These are phyloP conservation scores for Sebastes iracundus DNA, from an alignment of 2,797 vertebrate genomes.

Conservation along the genomic window DNA sequence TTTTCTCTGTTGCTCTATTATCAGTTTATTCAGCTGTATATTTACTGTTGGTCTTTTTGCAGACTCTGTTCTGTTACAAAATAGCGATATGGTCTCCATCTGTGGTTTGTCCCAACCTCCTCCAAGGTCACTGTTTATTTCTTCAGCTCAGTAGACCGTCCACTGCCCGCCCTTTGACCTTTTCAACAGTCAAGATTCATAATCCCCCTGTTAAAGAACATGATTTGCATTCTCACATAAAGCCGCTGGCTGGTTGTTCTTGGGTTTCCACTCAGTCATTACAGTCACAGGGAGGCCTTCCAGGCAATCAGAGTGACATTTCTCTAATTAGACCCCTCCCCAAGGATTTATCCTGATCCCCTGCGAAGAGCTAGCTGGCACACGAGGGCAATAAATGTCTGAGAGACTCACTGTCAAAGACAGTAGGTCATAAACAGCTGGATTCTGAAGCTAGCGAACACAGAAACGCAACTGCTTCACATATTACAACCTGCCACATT, in stretches of 20 bases:
- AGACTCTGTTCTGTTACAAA: constrained; percentile 12
- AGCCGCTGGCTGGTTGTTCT: neutral
- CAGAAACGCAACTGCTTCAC: constrained; percentile 26
- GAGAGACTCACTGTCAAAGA: constrained; percentile 48
- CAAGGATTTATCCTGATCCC: constrained; percentile 33
- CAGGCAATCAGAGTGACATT: constrained; percentile 51
- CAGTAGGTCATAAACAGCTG: constrained; percentile 52
- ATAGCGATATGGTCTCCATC: constrained; percentile 20
- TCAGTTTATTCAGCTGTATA: constrained; percentile 53
- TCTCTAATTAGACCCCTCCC: constrained; percentile 56
- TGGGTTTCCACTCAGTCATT: constrained; percentile 26
- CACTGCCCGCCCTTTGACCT: neutral
- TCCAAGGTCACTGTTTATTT: constrained; percentile 34
- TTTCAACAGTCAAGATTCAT: constrained; percentile 14
- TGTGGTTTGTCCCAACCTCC: constrained; percentile 13
- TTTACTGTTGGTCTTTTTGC: constrained; percentile 20
- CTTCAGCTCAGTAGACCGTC: constrained; percentile 24
- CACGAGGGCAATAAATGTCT: constrained; percentile 51
- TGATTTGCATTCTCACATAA: neutral
- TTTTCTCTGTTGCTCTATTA: constrained; percentile 30
- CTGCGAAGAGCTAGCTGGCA: constrained; percentile 28
- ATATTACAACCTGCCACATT: constrained; percentile 35
- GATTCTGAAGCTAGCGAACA: constrained; percentile 19
- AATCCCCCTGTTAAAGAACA: neutral
- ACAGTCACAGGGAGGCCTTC: constrained; percentile 20